Percentiles rank a stretch among this genome's conserved stretches.
Evolutionary conservation across 2,888 invertebrate species (phyloP).

Genomic region (Orthosia gracilis): DNA sequence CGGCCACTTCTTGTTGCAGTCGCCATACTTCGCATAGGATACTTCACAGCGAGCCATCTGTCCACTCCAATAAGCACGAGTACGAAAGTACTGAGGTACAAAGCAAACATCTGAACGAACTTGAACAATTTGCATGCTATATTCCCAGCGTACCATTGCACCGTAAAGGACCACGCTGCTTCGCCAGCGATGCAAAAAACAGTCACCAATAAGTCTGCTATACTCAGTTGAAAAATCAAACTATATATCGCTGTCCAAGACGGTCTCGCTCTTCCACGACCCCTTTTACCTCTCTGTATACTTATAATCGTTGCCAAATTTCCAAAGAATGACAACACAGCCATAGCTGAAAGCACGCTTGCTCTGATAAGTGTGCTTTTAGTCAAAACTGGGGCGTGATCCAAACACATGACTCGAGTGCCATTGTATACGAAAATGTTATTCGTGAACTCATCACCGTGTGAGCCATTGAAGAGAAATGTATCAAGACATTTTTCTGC

Average conservation of each 20-base stretch:
- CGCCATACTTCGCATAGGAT: slow-evolving; percentile 94
- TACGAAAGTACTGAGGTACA: slow-evolving; percentile 96
- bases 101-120: slow-evolving; percentile 95
- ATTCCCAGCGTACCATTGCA: slow-evolving; percentile 95
- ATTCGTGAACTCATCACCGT: slow-evolving; percentile 72
- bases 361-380: slow-evolving; percentile 92
- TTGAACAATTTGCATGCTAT: slow-evolving; percentile 95
- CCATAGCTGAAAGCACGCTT: slow-evolving; percentile 93
- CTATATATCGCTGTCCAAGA: slow-evolving; percentile 94
- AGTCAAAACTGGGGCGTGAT: slow-evolving; percentile 93
- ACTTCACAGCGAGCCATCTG: slow-evolving; percentile 95
- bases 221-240: slow-evolving; percentile 95
- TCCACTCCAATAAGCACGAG: slow-evolving; percentile 96
- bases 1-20: slow-evolving; percentile 93
- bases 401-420: slow-evolving; percentile 86
- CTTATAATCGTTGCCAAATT: slow-evolving; percentile 95
- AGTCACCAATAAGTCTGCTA: slow-evolving; percentile 95
- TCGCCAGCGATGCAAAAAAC: slow-evolving; percentile 96
- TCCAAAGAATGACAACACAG: slow-evolving; percentile 93
- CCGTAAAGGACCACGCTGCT: slow-evolving; percentile 95
- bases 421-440: slow-evolving; percentile 79
- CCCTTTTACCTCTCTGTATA: slow-evolving; percentile 92
- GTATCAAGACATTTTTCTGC: slow-evolving; percentile 81
- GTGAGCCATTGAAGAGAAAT: slow-evolving; percentile 77
- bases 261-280: slow-evolving; percentile 90